A percentile compares a stretch with the other conserved stretches of the same genome.
Conservation (phyloP, 2,797 vertebrate genomes). For the Dryobates pubescens region DNA sequence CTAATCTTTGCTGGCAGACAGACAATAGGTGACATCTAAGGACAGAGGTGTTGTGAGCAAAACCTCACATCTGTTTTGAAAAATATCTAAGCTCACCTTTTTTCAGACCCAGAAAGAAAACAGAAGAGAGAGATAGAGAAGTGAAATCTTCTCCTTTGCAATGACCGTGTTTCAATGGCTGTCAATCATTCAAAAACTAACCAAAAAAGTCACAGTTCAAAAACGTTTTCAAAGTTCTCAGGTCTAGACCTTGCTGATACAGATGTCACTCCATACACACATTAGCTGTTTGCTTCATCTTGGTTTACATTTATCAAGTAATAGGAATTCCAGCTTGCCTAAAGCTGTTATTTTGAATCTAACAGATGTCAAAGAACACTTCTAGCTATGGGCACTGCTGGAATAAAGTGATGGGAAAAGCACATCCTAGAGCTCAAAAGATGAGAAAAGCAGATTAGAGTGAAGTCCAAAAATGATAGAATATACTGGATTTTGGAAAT, state of each 20-base stretch:
- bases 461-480: not conserved
- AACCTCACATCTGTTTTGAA: slow-evolving; percentile 3
- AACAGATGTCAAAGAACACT: not conserved
- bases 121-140: not conserved
- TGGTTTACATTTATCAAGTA: not conserved
- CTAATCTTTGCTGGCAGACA: not conserved
- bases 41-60: not conserved
- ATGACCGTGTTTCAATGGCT: not conserved
- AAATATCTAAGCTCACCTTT: not conserved
- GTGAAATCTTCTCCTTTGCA: not conserved
- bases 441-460: not conserved
- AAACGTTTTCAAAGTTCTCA: not conserved
- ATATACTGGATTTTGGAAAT: not conserved
- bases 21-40: not conserved
- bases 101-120: not conserved
- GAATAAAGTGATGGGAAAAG: not conserved
- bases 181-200: not conserved
- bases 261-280: not conserved
- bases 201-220: not conserved
- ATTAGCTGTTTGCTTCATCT: not conserved
- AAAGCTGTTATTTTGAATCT: not conserved
- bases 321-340: not conserved
- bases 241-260: not conserved
- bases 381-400: not conserved
- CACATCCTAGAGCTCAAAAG: not conserved